Evolutionary conservation across 92 coral and sea anemone genomes (phyloP).

Genomic region (Porites divaricata): DNA sequence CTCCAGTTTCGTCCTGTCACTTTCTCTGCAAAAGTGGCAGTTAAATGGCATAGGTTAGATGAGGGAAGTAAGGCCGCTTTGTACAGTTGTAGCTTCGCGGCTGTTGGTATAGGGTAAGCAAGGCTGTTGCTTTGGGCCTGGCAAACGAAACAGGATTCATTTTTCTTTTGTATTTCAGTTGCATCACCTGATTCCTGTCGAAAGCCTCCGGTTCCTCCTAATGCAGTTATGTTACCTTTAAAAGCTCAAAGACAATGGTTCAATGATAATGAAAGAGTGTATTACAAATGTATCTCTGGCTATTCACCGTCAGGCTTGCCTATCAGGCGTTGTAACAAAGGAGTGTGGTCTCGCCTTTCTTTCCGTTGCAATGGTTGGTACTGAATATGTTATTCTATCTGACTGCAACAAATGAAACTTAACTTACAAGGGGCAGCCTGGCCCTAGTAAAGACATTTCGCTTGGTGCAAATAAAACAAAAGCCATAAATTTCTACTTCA

Average conservation of each 20-base stretch:
- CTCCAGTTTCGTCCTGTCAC: too few species aligned
- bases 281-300: constrained; percentile 16
- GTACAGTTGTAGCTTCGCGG: too few species aligned
- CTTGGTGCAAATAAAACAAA: too few species aligned
- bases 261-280: constrained; percentile 11
- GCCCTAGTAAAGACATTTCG: too few species aligned
- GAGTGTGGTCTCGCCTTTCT: background rate
- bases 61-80: too few species aligned
- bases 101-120: too few species aligned
- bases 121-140: too few species aligned
- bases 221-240: background rate
- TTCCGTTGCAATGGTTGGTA: constrained; percentile 32
- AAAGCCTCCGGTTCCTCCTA: constrained; percentile 25
- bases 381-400: background rate
- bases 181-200: background rate
- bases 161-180: background rate
- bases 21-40: too few species aligned
- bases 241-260: constrained; percentile 22
- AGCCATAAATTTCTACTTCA: too few species aligned
- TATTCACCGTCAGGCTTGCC: constrained; percentile 13
- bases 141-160: background rate
- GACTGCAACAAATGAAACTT: too few species aligned
- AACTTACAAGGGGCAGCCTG: too few species aligned
- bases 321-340: constrained; percentile 12
- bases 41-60: too few species aligned